Evolutionary conservation across 2,888 invertebrate genomes (phyloP), one percentile per base, ranked within the genome.

Genomic region (Caenorhabditis sp.): DNA sequence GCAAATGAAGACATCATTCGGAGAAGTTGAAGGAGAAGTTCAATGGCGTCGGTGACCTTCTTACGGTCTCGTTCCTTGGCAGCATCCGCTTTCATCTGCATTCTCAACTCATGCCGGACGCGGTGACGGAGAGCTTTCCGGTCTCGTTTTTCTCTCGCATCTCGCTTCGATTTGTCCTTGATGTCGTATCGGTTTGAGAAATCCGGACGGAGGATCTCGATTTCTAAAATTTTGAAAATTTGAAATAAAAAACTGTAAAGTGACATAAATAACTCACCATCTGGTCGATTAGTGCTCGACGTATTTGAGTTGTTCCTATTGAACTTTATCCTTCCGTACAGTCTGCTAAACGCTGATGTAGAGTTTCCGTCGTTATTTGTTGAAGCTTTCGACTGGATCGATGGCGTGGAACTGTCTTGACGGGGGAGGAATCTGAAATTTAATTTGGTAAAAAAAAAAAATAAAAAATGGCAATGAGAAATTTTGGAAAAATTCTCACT

Each of bases 1-100:
- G 91, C 91, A 37, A 91, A 90, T 1, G 91, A 89, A 32, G 88
- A 83, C 71, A 90, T 87, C 83, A 90, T 84, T 47, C 91, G 83
- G 1, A 90, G 86, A 15, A 89, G 77, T 69, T 88, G 87, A 8
- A 90, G 86, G 53, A 91, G 56, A 1, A 91, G 78, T 32, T 91
- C 91, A 28, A 91, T 91, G 9, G 90, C 82, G 58, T 89, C 89
- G 2, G 91, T 86, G 9, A 90, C 83, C 56, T 84, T 88, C 28
- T 85, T 84, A 4, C 90, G 83, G 47, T 85, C 77, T 80, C 85
- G 77, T 74, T 90, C 90, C 4, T 81, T 84, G 13, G 78, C 82
- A 0, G 90, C 91, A 51, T 81, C 83, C 20, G 86, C 82, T 55
- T 85, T 84, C 60, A 91, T 84, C n/a, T 87, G 85, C 60, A 83